phyloP scores from a whole-genome alignment of 2,113 vertebrate species.

The Narcine bancroftii region DNA sequence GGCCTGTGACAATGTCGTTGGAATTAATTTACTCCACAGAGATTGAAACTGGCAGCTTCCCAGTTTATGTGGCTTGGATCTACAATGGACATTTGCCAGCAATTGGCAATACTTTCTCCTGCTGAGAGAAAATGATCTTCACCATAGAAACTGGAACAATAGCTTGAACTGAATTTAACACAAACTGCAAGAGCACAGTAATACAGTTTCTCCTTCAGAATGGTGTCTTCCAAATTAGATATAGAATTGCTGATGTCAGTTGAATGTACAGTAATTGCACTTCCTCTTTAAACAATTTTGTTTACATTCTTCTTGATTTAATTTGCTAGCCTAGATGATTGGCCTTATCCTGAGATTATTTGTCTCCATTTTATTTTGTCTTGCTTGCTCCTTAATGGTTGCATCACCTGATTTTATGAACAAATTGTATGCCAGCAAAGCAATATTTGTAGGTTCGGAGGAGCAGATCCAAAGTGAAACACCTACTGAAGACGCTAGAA shows the following conservation, averaged over 20 bases:
- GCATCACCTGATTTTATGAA: neutral
- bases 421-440: neutral
- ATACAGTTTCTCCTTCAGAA: neutral
- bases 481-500: too few relatives aligned
- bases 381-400: neutral
- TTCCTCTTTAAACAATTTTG: neutral
- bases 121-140: neutral
- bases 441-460: neutral
- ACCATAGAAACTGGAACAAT: neutral
- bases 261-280: neutral
- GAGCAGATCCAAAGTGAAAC: too few relatives aligned
- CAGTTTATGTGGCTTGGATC: neutral
- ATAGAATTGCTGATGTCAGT: neutral
- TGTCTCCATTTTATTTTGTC: neutral
- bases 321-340: neutral
- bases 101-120: neutral
- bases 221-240: neutral
- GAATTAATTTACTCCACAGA: neutral
- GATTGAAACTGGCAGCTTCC: neutral
- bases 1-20: neutral
- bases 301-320: neutral
- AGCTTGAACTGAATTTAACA: slow-evolving; percentile 5
- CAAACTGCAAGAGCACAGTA: neutral
- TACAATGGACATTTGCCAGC: neutral
- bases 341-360: neutral